Conservation (phyloP, 2,113 vertebrate species). For the Epinephelus lanceolatus region DNA sequence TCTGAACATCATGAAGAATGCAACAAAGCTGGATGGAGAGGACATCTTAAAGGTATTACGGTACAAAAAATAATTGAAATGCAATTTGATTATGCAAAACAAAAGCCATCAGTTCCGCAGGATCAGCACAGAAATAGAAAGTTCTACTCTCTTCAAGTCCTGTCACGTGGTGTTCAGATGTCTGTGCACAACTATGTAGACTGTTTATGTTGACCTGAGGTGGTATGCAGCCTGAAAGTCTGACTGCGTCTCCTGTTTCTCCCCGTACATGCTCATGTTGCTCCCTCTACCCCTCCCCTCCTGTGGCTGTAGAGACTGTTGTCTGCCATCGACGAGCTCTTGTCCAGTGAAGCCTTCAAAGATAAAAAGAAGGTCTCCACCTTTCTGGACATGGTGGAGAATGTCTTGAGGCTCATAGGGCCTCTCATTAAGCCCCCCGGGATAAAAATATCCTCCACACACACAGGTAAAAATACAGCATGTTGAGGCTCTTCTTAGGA, state of each 20-base stretch:
- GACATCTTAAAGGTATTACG: slow-evolving; percentile 66
- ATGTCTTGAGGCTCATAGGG: slow-evolving; percentile 55
- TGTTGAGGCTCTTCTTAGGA: background rate
- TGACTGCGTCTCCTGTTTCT: slow-evolving; percentile 33
- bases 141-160: background rate
- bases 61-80: background rate
- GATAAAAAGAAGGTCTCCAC: slow-evolving; percentile 63
- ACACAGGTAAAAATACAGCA: slow-evolving; percentile 56
- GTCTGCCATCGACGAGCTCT: slow-evolving; percentile 62
- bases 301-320: slow-evolving; percentile 66
- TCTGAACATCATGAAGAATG: slow-evolving; percentile 26
- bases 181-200: slow-evolving; percentile 16
- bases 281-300: slow-evolving; percentile 29
- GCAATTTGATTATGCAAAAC: background rate
- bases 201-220: slow-evolving; percentile 52
- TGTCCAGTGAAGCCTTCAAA: slow-evolving; percentile 41
- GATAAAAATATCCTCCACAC: background rate
- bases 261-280: slow-evolving; percentile 1
- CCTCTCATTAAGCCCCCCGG: slow-evolving; percentile 32
- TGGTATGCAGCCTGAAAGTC: slow-evolving; percentile 50
- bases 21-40: slow-evolving; percentile 8
- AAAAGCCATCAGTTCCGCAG: background rate
- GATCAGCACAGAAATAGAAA: slow-evolving; percentile 17
- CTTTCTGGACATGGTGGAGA: slow-evolving; percentile 74
- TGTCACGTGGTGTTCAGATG: slow-evolving; percentile 28